Evolutionary conservation across 1,140 invertebrate genomes (phyloP).

Genomic region (Heliothis virescens): DNA sequence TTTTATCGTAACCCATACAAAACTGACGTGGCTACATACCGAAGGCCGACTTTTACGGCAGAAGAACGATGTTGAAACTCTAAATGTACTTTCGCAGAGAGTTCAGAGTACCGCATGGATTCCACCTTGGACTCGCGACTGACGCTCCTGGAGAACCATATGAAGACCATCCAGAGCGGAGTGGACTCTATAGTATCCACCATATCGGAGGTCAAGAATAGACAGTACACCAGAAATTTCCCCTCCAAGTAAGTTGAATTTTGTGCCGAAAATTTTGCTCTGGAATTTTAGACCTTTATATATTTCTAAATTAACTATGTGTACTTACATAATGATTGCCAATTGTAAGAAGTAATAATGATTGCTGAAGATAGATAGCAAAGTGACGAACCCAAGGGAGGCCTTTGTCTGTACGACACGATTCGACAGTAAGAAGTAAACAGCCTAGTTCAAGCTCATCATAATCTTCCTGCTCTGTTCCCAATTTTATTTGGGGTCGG

Average conservation of each 20-base stretch:
- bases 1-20: too few species aligned
- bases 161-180: slow-evolving; percentile 65
- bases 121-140: slow-evolving; percentile 63
- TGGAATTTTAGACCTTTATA: not conserved
- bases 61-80: not conserved
- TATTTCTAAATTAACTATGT: not conserved
- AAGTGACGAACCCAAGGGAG: too few species aligned
- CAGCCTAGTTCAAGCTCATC: too few species aligned
- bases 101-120: slow-evolving; percentile 62
- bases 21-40: too few species aligned
- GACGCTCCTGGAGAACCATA: slow-evolving; percentile 64
- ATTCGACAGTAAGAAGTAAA: too few species aligned
- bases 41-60: too few species aligned
- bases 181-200: slow-evolving; percentile 70
- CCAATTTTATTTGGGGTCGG: too few species aligned
- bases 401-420: too few species aligned
- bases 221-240: slow-evolving; percentile 53
- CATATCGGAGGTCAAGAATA: slow-evolving; percentile 74
- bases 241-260: slow-evolving; percentile 34
- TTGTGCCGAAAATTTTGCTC: not conserved
- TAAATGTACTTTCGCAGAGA: slow-evolving; percentile 51
- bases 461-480: too few species aligned
- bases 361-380: too few species aligned
- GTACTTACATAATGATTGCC: too few species aligned
- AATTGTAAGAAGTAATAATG: too few species aligned